These are phyloP conservation scores for Strigops habroptila DNA, from an alignment of 2,113 vertebrate species.

Conservation along the genomic window DNA sequence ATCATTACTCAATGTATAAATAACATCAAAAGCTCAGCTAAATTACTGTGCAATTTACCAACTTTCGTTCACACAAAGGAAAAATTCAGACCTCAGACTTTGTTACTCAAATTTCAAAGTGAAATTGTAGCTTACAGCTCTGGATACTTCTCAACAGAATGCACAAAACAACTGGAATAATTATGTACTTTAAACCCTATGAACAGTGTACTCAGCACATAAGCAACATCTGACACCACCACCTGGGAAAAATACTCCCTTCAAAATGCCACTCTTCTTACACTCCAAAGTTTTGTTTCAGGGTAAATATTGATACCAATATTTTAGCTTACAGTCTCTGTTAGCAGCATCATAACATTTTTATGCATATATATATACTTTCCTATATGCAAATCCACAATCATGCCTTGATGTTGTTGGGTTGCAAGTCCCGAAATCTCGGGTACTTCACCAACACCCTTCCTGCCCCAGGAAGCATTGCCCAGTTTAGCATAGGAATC, in stretches of 20 bases:
- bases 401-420: not conserved
- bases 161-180: not conserved
- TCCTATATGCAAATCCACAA: accelerated
- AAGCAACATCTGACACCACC: not conserved
- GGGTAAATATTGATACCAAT: accelerated
- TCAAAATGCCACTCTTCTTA: not conserved
- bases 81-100: not conserved
- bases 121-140: not conserved
- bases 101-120: not conserved
- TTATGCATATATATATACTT: not conserved
- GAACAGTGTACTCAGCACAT: not conserved
- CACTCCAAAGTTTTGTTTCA: not conserved
- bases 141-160: not conserved
- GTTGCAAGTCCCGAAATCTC: not conserved
- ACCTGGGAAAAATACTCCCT: not conserved
- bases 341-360: not conserved
- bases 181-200: not conserved
- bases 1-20: not conserved
- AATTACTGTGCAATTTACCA: not conserved
- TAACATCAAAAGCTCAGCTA: not conserved
- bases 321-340: not conserved
- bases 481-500: not conserved
- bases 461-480: not conserved
- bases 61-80: not conserved
- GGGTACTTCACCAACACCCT: not conserved